A percentile compares a stretch with the other conserved stretches of the same genome.
Evolutionary conservation across 1,140 invertebrate species (phyloP).

Genomic region (Drosophila virilis): DNA sequence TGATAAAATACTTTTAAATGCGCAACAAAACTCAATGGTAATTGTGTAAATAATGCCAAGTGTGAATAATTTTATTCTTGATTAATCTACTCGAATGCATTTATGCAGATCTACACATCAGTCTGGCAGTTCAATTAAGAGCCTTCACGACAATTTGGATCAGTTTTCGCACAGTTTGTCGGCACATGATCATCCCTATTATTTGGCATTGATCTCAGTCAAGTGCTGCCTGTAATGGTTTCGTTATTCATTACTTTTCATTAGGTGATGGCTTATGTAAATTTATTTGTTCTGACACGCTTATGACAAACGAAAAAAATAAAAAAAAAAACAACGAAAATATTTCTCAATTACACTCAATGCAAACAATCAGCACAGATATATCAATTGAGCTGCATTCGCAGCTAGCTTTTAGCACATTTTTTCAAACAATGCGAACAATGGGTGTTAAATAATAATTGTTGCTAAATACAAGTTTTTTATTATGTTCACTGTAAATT

Average conservation of each 20-base stretch:
- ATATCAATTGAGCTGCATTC: conserved; percentile 63
- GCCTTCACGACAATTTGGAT: conserved; percentile 42
- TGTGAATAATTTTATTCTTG: conserved; percentile 35
- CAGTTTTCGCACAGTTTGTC: conserved; percentile 18
- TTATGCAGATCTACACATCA: conserved; percentile 8
- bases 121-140: conserved; percentile 46
- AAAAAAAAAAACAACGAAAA: conserved; percentile 4
- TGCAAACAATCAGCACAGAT: conserved; percentile 31
- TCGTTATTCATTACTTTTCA: conserved; percentile 52
- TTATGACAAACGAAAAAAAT: conserved; percentile 1
- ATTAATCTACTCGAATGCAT: conserved; percentile 46
- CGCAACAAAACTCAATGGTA: neutral
- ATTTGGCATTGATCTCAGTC: conserved; percentile 46
- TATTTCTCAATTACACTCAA: conserved; percentile 39
- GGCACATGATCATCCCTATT: conserved; percentile 44
- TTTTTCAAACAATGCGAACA: conserved; percentile 31
- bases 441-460: conserved; percentile 56
- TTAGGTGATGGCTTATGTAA: conserved; percentile 64
- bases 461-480: conserved; percentile 34
- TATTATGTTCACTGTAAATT: neutral
- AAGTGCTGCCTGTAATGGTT: neutral
- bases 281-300: conserved; percentile 70
- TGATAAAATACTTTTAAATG: neutral
- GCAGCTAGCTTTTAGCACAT: conserved; percentile 9
- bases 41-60: conserved; percentile 19